Conservation (phyloP, 2,888 invertebrate genomes). For the Drosophila demipolita region DNA sequence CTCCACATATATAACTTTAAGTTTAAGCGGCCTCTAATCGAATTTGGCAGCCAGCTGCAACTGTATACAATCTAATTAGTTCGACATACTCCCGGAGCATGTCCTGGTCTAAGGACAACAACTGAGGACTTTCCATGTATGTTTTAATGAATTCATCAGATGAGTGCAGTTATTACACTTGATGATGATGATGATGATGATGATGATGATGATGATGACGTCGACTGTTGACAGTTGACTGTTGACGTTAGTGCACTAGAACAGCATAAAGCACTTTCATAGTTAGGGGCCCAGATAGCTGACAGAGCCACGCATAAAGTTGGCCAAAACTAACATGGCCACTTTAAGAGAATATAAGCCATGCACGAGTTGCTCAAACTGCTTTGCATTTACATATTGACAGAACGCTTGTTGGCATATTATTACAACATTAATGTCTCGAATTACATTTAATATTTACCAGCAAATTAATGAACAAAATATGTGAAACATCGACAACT, state of each 20-base stretch:
- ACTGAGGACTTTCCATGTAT: conserved; percentile 8
- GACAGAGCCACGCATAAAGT: conserved; percentile 25
- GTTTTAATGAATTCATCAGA: conserved; percentile 75
- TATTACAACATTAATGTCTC: not conserved
- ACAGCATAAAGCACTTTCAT: conserved; percentile 41
- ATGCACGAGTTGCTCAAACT: conserved; percentile 21
- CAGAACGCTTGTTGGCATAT: conserved; percentile 1
- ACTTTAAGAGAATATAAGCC: conserved; percentile 40
- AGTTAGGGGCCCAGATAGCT: conserved; percentile 23
- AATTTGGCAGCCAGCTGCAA: conserved; percentile 38
- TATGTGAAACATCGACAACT: not conserved
- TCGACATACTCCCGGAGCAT: conserved; percentile 24
- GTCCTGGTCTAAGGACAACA: not conserved
- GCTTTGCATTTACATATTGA: conserved; percentile 3
- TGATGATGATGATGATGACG: conserved; percentile 5
- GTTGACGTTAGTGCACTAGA: conserved; percentile 26
- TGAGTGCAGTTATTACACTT: conserved; percentile 73
- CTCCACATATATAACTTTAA: conserved; percentile 41
- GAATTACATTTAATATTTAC: not conserved
- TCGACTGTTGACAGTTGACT: conserved; percentile 13
- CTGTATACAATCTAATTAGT: conserved; percentile 69
- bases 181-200: conserved; percentile 13
- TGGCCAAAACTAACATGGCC: conserved; percentile 40
- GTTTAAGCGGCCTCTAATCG: conserved; percentile 59
- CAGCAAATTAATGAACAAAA: not conserved